Evolutionary conservation across 2,113 vertebrate species (phyloP).

Genomic region (Himantopus leucocephalus): DNA sequence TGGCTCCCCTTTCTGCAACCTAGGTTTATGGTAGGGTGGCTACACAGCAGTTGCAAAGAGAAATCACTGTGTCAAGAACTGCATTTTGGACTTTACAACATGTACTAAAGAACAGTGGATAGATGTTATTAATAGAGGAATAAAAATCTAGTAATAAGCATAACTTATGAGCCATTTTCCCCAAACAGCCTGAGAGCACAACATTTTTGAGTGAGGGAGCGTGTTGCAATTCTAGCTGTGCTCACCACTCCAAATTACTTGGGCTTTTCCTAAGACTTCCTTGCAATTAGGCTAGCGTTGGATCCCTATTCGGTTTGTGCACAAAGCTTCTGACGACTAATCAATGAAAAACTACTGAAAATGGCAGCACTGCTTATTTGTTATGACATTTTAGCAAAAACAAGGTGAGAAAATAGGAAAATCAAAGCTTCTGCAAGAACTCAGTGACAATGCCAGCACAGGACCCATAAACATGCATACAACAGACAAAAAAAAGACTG

Average conservation of each 20-base stretch:
- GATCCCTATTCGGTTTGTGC: background rate
- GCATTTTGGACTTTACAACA: background rate
- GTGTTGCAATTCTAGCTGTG: background rate
- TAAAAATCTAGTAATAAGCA: background rate
- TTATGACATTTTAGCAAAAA: background rate
- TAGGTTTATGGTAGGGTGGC: background rate
- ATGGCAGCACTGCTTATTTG: background rate
- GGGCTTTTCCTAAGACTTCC: background rate
- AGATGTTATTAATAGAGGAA: background rate
- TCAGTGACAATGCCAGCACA: background rate
- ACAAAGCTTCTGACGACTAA: background rate
- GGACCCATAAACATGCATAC: accelerated
- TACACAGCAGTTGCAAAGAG: background rate
- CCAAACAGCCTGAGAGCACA: background rate
- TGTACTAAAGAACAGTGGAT: background rate
- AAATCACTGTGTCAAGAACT: background rate
- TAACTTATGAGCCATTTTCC: background rate
- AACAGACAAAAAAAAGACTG: background rate
- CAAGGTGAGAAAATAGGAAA: background rate
- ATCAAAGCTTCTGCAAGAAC: background rate
- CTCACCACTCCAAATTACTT: background rate
- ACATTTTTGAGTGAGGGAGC: background rate
- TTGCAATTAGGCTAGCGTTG: background rate
- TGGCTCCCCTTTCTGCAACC: background rate
- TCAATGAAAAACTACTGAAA: background rate